phyloP scores from a whole-genome alignment of 2,113 vertebrate species.

The Eptesicus fuscus region DNA sequence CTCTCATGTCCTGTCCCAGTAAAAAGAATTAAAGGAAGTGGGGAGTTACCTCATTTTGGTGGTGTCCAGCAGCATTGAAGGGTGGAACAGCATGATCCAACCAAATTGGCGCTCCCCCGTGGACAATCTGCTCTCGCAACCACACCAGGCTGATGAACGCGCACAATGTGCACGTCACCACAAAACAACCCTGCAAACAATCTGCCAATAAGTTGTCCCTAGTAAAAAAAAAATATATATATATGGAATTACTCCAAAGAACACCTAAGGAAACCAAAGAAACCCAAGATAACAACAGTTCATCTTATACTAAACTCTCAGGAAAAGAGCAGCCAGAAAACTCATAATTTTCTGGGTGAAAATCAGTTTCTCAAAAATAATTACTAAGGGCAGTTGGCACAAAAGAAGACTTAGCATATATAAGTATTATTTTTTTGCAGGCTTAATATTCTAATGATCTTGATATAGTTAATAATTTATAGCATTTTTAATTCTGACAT shows the following conservation, averaged over 20 bases:
- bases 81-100: slow-evolving; percentile 92
- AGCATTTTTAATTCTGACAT: background rate
- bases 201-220: slow-evolving; percentile 97
- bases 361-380: background rate
- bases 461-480: background rate
- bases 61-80: slow-evolving; percentile 86
- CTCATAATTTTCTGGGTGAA: background rate
- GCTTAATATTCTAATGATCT: background rate
- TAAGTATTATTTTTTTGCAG: background rate
- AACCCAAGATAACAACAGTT: background rate
- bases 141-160: slow-evolving; percentile 98
- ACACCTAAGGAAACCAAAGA: background rate
- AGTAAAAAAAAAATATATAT: slow-evolving; percentile 35
- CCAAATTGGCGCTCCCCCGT: slow-evolving; percentile 96
- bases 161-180: slow-evolving; percentile 97
- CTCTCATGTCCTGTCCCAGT: background rate
- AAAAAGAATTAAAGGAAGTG: background rate
- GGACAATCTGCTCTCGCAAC: slow-evolving; percentile 97
- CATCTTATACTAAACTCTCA: background rate
- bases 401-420: background rate
- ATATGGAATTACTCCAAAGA: slow-evolving; percentile 30
- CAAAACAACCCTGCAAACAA: slow-evolving; percentile 97
- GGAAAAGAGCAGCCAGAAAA: slow-evolving; percentile 1
- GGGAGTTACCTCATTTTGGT: slow-evolving; percentile 88
- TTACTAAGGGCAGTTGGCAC: background rate